Evolutionary conservation across 2,113 vertebrate genomes (phyloP).

Genomic region (Trinectes maculatus): DNA sequence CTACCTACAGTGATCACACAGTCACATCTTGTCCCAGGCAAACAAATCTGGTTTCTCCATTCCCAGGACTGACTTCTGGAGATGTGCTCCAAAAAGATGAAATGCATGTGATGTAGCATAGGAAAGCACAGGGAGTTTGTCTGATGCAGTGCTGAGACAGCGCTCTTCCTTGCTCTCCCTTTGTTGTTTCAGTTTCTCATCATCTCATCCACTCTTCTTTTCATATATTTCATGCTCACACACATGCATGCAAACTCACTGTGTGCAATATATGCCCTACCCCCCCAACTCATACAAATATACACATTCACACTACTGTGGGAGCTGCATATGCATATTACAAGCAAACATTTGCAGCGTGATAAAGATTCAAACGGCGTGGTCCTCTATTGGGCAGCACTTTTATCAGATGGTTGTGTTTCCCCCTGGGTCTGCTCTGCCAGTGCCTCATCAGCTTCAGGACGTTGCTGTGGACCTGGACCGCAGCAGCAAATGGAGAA

Average conservation of each 20-base stretch:
- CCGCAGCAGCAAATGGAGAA: slow-evolving; percentile 76
- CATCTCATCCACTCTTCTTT: slow-evolving; percentile 25
- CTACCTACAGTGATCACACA: slow-evolving; percentile 68
- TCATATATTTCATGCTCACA: slow-evolving; percentile 29
- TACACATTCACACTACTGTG: slow-evolving; percentile 30
- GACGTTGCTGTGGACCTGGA: slow-evolving; percentile 50
- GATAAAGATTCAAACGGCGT: slow-evolving; percentile 45
- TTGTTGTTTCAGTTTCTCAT: slow-evolving; percentile 44
- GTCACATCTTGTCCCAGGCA: slow-evolving; percentile 69
- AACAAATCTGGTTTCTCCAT: slow-evolving; percentile 67
- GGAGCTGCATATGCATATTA: slow-evolving; percentile 56
- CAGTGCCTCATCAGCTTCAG: slow-evolving; percentile 51
- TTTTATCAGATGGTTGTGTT: slow-evolving; percentile 59
- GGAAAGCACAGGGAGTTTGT: slow-evolving; percentile 63
- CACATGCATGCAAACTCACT: slow-evolving; percentile 42
- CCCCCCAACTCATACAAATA: slow-evolving; percentile 2
- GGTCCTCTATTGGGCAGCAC: slow-evolving; percentile 59
- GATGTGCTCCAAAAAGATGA: slow-evolving; percentile 70
- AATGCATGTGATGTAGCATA: slow-evolving; percentile 61
- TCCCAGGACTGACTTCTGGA: slow-evolving; percentile 69
- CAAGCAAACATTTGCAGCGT: slow-evolving; percentile 62
- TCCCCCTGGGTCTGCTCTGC: slow-evolving; percentile 58
- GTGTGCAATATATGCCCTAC: slow-evolving; percentile 30
- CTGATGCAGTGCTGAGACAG: slow-evolving; percentile 45
- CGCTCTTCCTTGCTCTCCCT: slow-evolving; percentile 40